Evolutionary conservation across 1,140 invertebrate species (phyloP).

Genomic region (Liolophura sinensis): DNA sequence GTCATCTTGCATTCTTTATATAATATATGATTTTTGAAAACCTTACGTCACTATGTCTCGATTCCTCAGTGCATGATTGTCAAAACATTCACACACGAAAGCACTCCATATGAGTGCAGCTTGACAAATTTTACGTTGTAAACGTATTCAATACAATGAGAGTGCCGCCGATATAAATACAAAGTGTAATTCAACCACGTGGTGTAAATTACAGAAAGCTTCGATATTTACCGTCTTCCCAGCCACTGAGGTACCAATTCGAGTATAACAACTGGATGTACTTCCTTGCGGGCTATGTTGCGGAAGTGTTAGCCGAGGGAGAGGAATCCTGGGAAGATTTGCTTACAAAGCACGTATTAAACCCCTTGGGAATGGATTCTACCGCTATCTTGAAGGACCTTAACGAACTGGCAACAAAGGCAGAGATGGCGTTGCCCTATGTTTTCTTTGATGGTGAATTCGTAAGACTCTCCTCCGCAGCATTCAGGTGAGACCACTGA

Average conservation of each 20-base stretch:
- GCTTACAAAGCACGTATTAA: conserved; percentile 8
- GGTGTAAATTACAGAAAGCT: conserved; percentile 4
- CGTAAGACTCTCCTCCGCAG: not conserved
- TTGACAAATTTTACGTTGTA: too few relatives aligned
- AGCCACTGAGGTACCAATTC: conserved; percentile 12
- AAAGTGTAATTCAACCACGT: too few relatives aligned
- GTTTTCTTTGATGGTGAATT: conserved; percentile 3
- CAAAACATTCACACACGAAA: too few relatives aligned
- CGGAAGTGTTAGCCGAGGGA: conserved; percentile 10
- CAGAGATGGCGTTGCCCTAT: conserved; percentile 16
- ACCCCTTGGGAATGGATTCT: conserved; percentile 14
- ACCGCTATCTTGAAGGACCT: conserved; percentile 7
- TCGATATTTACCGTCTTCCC: conserved; percentile 3
- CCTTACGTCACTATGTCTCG: too few relatives aligned
- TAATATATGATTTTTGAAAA: too few relatives aligned
- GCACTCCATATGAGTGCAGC: too few relatives aligned
- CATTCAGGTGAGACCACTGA: conserved; percentile 11
- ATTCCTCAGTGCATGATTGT: too few relatives aligned
- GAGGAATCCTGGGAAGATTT: conserved; percentile 15
- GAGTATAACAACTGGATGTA: conserved; percentile 28
- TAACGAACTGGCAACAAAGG: conserved; percentile 1
- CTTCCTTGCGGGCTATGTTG: conserved; percentile 7
- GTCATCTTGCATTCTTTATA: too few relatives aligned
- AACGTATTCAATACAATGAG: too few relatives aligned
- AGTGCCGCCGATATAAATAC: too few relatives aligned